These are phyloP conservation scores for Campoplex nolae DNA, from an alignment of 2,888 invertebrate genomes.

Conservation along the genomic window DNA sequence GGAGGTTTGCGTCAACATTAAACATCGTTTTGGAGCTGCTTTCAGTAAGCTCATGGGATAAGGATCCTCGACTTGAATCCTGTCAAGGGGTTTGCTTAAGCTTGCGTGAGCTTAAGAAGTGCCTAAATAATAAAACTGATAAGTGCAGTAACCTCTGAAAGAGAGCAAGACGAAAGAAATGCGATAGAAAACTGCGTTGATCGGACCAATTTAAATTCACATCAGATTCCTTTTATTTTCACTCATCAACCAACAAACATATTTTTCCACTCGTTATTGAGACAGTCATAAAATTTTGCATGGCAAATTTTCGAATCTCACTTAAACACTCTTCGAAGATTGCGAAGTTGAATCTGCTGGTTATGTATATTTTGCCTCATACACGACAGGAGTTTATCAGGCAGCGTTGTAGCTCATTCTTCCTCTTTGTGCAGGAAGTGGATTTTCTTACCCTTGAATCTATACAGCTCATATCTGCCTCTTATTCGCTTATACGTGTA, in stretches of 20 bases:
- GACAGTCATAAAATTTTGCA: not conserved
- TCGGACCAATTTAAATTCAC: slow-evolving; percentile 80
- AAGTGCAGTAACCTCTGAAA: not conserved
- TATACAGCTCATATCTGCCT: slow-evolving; percentile 7
- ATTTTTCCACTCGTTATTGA: not conserved
- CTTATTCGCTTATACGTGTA: slow-evolving; percentile 36
- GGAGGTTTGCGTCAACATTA: slow-evolving; percentile 6
- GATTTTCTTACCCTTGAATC: slow-evolving; percentile 40
- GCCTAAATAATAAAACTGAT: slow-evolving; percentile 70
- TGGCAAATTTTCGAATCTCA: not conserved
- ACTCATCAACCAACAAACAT: not conserved
- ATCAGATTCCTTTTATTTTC: slow-evolving; percentile 71
- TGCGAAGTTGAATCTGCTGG: slow-evolving; percentile 61
- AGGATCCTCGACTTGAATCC: slow-evolving; percentile 39
- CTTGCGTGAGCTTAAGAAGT: slow-evolving; percentile 78
- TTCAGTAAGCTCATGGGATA: slow-evolving; percentile 49
- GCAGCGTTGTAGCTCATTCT: slow-evolving; percentile 51
- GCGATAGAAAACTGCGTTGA: slow-evolving; percentile 72
- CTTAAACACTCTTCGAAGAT: not conserved
- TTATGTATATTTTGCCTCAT: slow-evolving; percentile 76
- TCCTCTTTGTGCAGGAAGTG: slow-evolving; percentile 22
- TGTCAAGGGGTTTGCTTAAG: slow-evolving; percentile 67
- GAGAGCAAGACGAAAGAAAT: slow-evolving; percentile 53
- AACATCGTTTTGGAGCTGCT: slow-evolving; percentile 33
- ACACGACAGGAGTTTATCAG: slow-evolving; percentile 76